These are phyloP conservation scores for Elanoides forficatus DNA, from an alignment of 2,113 vertebrate genomes.

Conservation along the genomic window DNA sequence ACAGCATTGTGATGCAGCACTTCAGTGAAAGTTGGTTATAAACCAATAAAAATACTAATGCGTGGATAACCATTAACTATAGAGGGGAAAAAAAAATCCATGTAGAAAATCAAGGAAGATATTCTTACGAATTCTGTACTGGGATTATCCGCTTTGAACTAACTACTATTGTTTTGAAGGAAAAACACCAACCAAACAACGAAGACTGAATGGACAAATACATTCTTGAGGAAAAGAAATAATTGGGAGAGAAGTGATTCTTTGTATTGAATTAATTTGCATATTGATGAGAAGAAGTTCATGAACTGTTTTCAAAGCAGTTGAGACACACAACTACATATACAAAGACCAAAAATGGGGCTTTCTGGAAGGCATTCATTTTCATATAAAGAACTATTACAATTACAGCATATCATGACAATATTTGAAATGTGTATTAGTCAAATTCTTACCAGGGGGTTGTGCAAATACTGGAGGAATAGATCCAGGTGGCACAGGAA, in stretches of 20 bases:
- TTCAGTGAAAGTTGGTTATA: background rate
- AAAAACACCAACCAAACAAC: background rate
- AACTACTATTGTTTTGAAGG: background rate
- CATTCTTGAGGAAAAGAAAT: background rate
- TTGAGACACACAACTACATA: background rate
- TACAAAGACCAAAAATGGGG: background rate
- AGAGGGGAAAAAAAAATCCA: background rate
- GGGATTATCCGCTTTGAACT: background rate
- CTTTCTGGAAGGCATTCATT: background rate
- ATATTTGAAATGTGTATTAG: background rate
- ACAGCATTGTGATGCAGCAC: background rate
- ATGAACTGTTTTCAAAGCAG: background rate
- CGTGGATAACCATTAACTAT: background rate
- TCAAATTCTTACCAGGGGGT: constrained; percentile 69
- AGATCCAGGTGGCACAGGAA: constrained; percentile 73
- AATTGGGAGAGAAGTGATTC: background rate
- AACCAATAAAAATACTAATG: background rate
- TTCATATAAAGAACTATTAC: background rate
- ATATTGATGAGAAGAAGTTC: background rate
- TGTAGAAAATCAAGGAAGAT: background rate
- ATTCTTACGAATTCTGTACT: background rate
- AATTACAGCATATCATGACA: background rate
- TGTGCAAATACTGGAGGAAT: constrained; percentile 80
- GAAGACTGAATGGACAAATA: background rate
- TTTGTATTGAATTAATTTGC: background rate